Evolutionary conservation across 1,140 invertebrate species (phyloP), one percentile per base, ranked within the genome.

Genomic region (Drosophila takahashii): DNA sequence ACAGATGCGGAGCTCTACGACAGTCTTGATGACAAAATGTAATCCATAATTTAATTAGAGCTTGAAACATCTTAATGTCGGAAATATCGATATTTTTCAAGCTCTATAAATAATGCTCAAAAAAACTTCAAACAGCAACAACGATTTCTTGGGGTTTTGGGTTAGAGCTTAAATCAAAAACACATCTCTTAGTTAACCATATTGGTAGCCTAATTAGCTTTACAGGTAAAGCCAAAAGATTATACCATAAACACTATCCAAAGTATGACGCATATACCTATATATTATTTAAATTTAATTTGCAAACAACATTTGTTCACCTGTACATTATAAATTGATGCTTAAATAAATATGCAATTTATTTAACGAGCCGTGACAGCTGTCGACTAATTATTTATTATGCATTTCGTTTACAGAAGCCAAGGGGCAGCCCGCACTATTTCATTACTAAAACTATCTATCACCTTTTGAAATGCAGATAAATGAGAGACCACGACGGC

Each of bases 1-100:
- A 62, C 72, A 36, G 89, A 90, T 58, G 78, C 48, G 1, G 89
- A 91, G 16, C 84, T 87, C 13, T 91, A 91, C 39, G 90, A 91
- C 59, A 91, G 90, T 26, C 71, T 91, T 10, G 90, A 91, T 8
- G 90, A 91, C 42, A 90, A 79, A 53, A 79, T 91, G 77, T 91
- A 45, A 45, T 18, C 44, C 15, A 22, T 67, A 67, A 54, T 3
- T 22, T 2, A 22, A 22, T 3, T 22, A 22, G 22, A 22, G 22
- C 22, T 22, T 22, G 22, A 22, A 22, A 22, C 1, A 22, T 22
- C 22, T 3, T 22, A 3, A 22, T 22, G 22, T 22, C 22, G 22
- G 22, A 22, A 22, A 22, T 22, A 22, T 22, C 3, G 1, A 22
- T 22, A 22, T 22, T 22, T 22, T 22, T 22, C 22, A 22, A 22